Conservation (phyloP, 2,797 vertebrate species). For the Amphiprion clarkii region DNA sequence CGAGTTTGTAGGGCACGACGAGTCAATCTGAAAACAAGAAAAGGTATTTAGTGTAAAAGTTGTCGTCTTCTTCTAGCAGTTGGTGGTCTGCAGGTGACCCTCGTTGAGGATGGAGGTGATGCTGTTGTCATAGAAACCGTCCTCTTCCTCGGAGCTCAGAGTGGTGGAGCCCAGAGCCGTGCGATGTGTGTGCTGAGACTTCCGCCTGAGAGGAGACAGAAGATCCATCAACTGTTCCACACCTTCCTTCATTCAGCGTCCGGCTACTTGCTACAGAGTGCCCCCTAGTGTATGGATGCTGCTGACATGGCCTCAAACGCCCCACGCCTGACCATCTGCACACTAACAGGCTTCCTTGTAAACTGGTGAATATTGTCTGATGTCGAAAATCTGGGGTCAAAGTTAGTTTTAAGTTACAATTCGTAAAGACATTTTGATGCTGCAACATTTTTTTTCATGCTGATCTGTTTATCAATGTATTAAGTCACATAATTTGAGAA, state of each 20-base stretch:
- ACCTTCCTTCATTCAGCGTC: background rate
- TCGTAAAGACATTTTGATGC: no score
- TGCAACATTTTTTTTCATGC: no score
- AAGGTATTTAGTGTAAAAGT: background rate
- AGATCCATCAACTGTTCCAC: background rate
- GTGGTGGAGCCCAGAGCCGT: conserved; percentile 77
- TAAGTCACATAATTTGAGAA: no score
- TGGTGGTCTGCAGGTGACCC: conserved; percentile 87
- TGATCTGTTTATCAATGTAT: no score
- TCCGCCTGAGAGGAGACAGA: conserved; percentile 77
- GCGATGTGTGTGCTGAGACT: conserved; percentile 83
- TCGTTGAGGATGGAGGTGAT: conserved; percentile 88
- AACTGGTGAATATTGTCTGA: no score
- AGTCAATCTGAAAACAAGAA: conserved; percentile 21
- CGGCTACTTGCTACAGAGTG: conserved; percentile 40
- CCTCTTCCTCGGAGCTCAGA: conserved; percentile 93
- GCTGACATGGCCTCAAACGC: background rate
- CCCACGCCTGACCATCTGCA: no score
- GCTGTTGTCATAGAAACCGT: conserved; percentile 84
- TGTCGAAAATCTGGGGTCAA: no score
- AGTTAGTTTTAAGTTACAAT: no score
- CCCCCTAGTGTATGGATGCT: conserved; percentile 64
- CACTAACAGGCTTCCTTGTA: no score
- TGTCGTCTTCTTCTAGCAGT: conserved; percentile 75
- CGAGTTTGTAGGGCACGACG: conserved; percentile 39